phyloP scores from a whole-genome alignment of 2,797 vertebrate genomes.

The Mycteria americana region DNA sequence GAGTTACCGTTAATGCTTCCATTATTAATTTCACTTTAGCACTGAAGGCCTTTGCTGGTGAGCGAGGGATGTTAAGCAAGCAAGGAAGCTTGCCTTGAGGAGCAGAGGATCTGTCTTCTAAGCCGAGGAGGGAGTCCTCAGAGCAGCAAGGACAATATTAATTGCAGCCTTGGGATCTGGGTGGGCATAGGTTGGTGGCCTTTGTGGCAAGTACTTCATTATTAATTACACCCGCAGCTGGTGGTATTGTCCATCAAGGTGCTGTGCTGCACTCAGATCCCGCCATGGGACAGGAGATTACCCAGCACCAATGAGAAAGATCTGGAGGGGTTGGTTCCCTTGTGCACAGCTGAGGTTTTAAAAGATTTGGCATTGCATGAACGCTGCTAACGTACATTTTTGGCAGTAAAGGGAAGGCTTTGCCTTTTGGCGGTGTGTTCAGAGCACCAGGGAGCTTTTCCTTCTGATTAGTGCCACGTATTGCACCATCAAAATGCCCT shows the following conservation, averaged over 20 bases:
- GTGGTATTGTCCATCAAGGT: background rate
- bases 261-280: background rate
- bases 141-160: background rate
- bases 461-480: background rate
- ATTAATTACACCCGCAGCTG: background rate
- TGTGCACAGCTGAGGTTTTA: background rate
- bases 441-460: background rate
- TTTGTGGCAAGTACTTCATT: background rate
- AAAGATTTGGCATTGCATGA: background rate
- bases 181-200: background rate
- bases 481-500: background rate
- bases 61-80: background rate
- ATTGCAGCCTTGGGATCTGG: background rate
- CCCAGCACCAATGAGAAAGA: background rate
- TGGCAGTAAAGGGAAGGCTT: background rate
- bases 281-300: background rate
- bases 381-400: accelerated
- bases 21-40: background rate
- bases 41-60: background rate
- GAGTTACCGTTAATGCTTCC: background rate
- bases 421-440: background rate
- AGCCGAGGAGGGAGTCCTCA: background rate
- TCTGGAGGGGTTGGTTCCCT: background rate
- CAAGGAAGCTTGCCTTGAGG: background rate
- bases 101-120: background rate